These are phyloP conservation scores for Danio jaintianensis DNA, from an alignment of 2,797 vertebrate species.

Conservation along the genomic window DNA sequence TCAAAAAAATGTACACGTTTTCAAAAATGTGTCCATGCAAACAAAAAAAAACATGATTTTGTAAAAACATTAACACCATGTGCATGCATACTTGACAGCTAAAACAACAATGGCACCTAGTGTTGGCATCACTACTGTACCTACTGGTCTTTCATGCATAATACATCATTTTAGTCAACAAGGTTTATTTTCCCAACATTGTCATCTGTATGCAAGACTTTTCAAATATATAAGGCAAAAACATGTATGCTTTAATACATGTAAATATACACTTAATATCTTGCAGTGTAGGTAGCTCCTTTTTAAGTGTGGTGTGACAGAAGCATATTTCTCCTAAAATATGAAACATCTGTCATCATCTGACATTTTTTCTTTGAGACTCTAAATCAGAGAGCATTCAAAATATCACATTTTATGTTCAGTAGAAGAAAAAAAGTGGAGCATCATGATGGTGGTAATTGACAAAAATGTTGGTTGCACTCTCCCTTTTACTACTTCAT, in stretches of 20 bases:
- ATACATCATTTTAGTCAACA: no score
- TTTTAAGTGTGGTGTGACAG: background rate
- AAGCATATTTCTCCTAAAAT: background rate
- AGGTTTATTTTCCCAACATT: no score
- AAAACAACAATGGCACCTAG: no score
- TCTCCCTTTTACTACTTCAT: background rate
- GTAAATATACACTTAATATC: background rate
- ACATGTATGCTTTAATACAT: background rate
- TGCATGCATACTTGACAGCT: no score
- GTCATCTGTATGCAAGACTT: no score
- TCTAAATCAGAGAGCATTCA: background rate
- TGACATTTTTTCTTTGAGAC: background rate
- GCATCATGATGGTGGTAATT: background rate
- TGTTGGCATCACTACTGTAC: no score
- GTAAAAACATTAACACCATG: no score
- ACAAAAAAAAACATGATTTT: no score
- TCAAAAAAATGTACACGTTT: no score
- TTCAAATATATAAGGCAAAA: no score
- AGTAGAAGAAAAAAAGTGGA: background rate
- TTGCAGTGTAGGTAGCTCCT: background rate
- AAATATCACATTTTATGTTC: background rate
- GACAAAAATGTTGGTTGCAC: slow-evolving; percentile 1
- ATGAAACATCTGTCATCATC: background rate
- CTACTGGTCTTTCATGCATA: no score
- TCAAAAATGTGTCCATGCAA: no score